Evolutionary conservation across 2,888 invertebrate genomes (phyloP).

Genomic region (Acrobasis suavella): DNA sequence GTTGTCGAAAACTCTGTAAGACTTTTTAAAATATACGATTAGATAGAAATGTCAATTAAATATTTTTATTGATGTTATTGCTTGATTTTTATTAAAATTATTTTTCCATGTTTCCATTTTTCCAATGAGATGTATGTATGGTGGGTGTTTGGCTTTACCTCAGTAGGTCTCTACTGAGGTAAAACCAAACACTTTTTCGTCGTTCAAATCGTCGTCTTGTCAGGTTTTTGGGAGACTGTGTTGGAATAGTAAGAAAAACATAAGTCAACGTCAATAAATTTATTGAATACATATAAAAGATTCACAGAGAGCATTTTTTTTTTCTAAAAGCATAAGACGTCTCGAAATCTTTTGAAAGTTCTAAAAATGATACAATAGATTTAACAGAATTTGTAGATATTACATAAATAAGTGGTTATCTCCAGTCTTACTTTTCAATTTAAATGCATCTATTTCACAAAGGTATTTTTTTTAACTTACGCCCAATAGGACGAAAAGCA

Average conservation of each 20-base stretch:
- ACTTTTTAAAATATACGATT: conserved; percentile 11
- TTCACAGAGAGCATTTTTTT: neutral
- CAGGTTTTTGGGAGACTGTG: too few species aligned
- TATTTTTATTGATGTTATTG: conserved; percentile 13
- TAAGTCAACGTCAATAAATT: neutral
- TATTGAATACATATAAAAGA: neutral
- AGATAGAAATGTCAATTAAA: conserved; percentile 22
- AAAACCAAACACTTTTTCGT: too few species aligned
- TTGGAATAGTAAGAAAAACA: neutral
- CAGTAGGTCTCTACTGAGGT: too few species aligned
- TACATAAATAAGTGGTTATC: neutral
- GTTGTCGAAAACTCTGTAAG: conserved; percentile 8
- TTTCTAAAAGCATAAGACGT: too few species aligned
- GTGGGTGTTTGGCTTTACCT: too few species aligned
- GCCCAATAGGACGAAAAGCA: conserved; percentile 13
- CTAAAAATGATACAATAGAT: neutral
- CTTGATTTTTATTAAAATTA: conserved; percentile 1
- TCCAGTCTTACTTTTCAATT: conserved; percentile 17
- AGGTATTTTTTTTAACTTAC: conserved; percentile 1
- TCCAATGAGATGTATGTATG: too few species aligned
- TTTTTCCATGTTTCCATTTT: too few species aligned
- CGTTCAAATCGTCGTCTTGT: too few species aligned
- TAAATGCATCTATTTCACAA: conserved; percentile 19
- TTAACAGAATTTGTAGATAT: neutral
- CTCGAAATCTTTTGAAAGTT: too few species aligned